Evolutionary conservation across 2,888 invertebrate species (phyloP), one percentile per base, ranked within the genome.

Genomic region (Biston stratarius): DNA sequence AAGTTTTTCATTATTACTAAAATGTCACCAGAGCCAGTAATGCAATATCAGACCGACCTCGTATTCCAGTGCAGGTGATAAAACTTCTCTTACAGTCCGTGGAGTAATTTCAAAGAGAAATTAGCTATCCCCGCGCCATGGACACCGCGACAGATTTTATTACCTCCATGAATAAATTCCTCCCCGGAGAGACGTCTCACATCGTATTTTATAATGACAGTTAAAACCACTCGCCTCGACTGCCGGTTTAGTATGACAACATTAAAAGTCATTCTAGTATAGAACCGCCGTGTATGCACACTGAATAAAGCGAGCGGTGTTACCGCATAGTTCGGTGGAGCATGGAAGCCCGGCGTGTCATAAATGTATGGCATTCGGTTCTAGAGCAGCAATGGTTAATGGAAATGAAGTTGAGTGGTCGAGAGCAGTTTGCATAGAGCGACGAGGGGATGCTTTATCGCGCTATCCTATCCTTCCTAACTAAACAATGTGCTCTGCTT

Each of bases 151-250:
- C 87, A 88, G 90, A 92, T 91, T 92, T 92, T 90, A 92, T 92
- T 89, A 91, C 89, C 76, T 79, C 82, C 86, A 92, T 92, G 92
- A 92, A 92, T 92, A 91, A 90, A 92, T 92, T 91, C 86, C 80
- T 77, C 82, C 81, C 77, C 77, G 71, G 84, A 84, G 84, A 82
- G 12, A 34, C 76, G 83, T 78, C 78, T 78, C 85, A 83, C 80
- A 80, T 83, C 89, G 87, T 89, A 90, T 89, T 88, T 89, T 89
- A 88, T 87, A 86, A 83, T 81, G 86, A 79, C 84, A 82, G 81
- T 86, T 83, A 82, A 83, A 84, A 79, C 82, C 84, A 78, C 83
- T 79, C 73, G 79, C 61, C 78, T 76, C 82, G 86, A 86, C 81
- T 80, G 76, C 75, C 69, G 81, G 78, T 80, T 78, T 78, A 78